A percentile compares a stretch with the other conserved stretches of the same genome.
Conservation (phyloP, 1,140 invertebrate species). For the Andrena cerasifolii region DNA sequence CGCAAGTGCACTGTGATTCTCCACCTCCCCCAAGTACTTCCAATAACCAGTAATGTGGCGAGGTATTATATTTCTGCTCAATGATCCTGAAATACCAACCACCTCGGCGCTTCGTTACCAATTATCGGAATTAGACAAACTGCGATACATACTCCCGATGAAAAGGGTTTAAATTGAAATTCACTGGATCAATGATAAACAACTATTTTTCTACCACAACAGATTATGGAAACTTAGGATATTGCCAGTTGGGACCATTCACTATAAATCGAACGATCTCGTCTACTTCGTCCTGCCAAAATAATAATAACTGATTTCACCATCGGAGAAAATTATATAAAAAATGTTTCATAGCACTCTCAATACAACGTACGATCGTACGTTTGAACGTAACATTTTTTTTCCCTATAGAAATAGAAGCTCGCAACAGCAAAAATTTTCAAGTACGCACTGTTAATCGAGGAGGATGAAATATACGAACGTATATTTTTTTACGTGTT, state of each 20-base stretch:
- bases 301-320: not conserved
- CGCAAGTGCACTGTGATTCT: not conserved
- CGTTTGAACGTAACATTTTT: no score
- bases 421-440: not conserved
- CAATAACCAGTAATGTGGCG: no score
- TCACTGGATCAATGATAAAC: not conserved
- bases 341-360: no score
- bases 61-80: not conserved
- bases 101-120: not conserved
- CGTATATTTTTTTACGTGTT: slow-evolving; percentile 22
- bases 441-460: no score
- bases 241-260: slow-evolving; percentile 20
- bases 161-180: not conserved
- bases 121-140: not conserved
- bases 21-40: not conserved
- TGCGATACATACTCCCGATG: no score
- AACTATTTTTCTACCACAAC: slow-evolving; percentile 34
- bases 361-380: no score
- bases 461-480: not conserved
- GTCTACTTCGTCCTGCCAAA: not conserved
- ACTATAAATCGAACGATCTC: slow-evolving; percentile 7
- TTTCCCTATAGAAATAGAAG: not conserved
- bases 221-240: slow-evolving; percentile 2
- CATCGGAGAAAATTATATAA: not conserved
- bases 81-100: not conserved